A percentile compares a stretch with the other conserved stretches of the same genome.
Evolutionary conservation across 2,113 vertebrate species (phyloP).

Genomic region (Chloebia gouldiae): DNA sequence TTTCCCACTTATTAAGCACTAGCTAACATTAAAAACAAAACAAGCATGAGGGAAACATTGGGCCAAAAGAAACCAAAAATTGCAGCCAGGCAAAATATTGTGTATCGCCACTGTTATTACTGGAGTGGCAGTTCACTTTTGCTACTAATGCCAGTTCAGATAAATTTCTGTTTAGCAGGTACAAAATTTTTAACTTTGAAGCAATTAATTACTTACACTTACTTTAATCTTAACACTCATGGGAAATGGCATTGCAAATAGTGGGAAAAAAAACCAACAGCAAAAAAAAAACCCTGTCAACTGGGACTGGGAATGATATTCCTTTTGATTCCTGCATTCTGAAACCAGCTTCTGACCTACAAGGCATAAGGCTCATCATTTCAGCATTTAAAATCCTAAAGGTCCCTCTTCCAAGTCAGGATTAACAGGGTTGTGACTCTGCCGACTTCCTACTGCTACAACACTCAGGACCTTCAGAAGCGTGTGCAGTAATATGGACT

Average conservation of each 20-base stretch:
- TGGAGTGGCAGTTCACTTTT: background rate
- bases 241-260: background rate
- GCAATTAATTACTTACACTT: background rate
- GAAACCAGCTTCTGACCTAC: background rate
- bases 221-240: background rate
- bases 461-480: background rate
- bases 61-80: background rate
- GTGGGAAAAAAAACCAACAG: background rate
- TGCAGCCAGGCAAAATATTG: background rate
- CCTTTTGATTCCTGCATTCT: background rate
- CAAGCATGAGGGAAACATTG: background rate
- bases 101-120: background rate
- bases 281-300: background rate
- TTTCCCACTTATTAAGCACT: background rate
- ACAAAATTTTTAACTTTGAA: background rate
- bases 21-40: background rate
- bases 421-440: background rate
- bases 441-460: background rate
- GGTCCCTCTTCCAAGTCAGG: background rate
- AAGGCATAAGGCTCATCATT: background rate
- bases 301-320: background rate
- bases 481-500: background rate
- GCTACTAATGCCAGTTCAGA: rapidly evolving
- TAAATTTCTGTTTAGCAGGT: background rate
- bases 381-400: background rate